phyloP scores from a whole-genome alignment of 2,113 vertebrate genomes.

The Otocyon megalotis region DNA sequence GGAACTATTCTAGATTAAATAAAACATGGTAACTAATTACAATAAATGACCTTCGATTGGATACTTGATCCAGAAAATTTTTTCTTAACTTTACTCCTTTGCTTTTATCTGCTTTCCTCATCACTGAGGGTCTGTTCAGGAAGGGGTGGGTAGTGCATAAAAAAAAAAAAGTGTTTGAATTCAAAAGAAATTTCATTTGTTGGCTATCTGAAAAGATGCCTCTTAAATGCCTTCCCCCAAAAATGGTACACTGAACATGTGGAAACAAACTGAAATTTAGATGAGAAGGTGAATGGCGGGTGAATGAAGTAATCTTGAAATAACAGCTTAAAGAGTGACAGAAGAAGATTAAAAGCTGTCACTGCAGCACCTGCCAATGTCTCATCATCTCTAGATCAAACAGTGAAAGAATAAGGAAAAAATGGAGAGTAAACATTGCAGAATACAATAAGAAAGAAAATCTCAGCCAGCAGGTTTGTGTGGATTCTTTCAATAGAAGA shows the following conservation, averaged over 20 bases:
- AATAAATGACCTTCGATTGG: background rate
- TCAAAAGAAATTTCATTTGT: slow-evolving; percentile 1
- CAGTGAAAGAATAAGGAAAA: slow-evolving; percentile 64
- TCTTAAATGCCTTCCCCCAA: background rate
- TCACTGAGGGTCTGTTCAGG: background rate
- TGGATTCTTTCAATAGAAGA: background rate
- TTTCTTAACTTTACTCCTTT: background rate
- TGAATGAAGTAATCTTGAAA: slow-evolving; percentile 80
- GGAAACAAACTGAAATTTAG: slow-evolving; percentile 72
- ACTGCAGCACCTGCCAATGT: slow-evolving; percentile 64
- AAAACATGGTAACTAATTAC: background rate
- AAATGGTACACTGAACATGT: slow-evolving; percentile 20
- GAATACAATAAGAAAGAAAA: slow-evolving; percentile 36
- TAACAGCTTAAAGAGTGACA: slow-evolving; percentile 74
- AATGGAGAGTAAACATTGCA: slow-evolving; percentile 57
- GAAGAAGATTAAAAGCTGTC: slow-evolving; percentile 82
- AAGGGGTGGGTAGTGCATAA: background rate
- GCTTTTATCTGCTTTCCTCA: slow-evolving; percentile 51
- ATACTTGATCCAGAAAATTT: background rate
- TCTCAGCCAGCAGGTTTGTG: background rate
- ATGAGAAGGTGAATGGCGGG: slow-evolving; percentile 77
- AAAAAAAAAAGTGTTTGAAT: slow-evolving; percentile 55
- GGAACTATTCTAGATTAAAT: background rate
- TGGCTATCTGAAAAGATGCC: slow-evolving; percentile 11
- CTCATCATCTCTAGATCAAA: slow-evolving; percentile 65